Evolutionary conservation across 1,140 invertebrate genomes (phyloP).

Genomic region (Rhysida immarginata): DNA sequence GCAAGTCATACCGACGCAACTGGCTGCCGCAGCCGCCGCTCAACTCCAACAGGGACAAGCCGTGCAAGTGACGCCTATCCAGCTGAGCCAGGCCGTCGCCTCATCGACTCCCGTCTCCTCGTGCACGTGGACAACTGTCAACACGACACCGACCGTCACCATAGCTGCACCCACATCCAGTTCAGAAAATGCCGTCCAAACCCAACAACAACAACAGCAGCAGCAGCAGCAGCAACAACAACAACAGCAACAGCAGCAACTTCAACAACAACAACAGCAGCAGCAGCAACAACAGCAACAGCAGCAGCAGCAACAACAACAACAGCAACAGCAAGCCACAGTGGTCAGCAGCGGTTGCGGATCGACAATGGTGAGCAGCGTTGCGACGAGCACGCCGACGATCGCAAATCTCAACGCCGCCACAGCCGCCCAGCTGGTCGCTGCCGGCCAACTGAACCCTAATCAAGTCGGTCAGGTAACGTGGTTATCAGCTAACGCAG

Average conservation of each 20-base stretch:
- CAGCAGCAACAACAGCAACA: conserved; percentile 20
- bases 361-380: background rate
- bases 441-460: background rate
- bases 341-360: background rate
- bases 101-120: conserved; percentile 20
- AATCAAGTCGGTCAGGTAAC: background rate
- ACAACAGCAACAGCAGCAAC: conserved; percentile 29
- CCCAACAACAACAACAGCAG: conserved; percentile 15
- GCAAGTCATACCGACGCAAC: conserved; percentile 63
- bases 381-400: conserved; percentile 6
- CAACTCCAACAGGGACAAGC: conserved; percentile 60
- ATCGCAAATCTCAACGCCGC: conserved; percentile 9
- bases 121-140: conserved; percentile 19
- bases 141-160: conserved; percentile 15
- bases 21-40: conserved; percentile 73
- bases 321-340: too few species aligned
- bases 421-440: background rate
- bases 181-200: background rate
- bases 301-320: conserved; percentile 14
- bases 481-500: conserved; percentile 1
- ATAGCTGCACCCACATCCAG: conserved; percentile 10
- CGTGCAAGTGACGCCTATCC: conserved; percentile 43
- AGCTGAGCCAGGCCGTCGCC: conserved; percentile 10
- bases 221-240: conserved; percentile 25
- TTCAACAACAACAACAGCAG: conserved; percentile 21